Evolutionary conservation across 1,140 invertebrate genomes (phyloP).

Genomic region (Calosoma granatense): DNA sequence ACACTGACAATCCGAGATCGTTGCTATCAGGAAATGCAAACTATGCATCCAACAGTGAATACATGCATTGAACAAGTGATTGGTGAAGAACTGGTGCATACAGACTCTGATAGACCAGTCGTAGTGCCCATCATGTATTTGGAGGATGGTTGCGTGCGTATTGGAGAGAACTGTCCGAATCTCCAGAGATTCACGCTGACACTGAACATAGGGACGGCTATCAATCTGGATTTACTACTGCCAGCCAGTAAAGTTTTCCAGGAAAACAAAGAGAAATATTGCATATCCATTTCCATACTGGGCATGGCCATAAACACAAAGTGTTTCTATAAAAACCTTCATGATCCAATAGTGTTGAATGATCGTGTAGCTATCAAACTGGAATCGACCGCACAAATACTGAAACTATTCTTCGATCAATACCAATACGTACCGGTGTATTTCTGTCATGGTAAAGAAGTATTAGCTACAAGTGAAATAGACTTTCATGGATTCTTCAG

Average conservation of each 20-base stretch:
- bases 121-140: slow-evolving; percentile 20
- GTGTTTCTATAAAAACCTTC: slow-evolving; percentile 23
- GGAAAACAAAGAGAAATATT: slow-evolving; percentile 21
- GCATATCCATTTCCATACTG: slow-evolving; percentile 26
- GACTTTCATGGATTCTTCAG: slow-evolving; percentile 18
- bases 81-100: background rate
- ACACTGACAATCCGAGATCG: slow-evolving; percentile 37
- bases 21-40: background rate
- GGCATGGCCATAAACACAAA: slow-evolving; percentile 29
- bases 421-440: slow-evolving; percentile 21
- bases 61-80: background rate
- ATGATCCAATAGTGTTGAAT: slow-evolving; percentile 22
- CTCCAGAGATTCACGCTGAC: slow-evolving; percentile 21
- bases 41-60: background rate
- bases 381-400: slow-evolving; percentile 18
- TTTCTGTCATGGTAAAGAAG: slow-evolving; percentile 22
- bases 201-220: slow-evolving; percentile 20
- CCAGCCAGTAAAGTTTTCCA: slow-evolving; percentile 26
- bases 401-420: slow-evolving; percentile 24
- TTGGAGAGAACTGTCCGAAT: slow-evolving; percentile 16
- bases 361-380: slow-evolving; percentile 29
- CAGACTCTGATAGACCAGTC: background rate
- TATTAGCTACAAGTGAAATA: slow-evolving; percentile 22
- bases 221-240: slow-evolving; percentile 27
- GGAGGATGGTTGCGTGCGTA: slow-evolving; percentile 27